Evolutionary conservation across 2,113 vertebrate species (phyloP).

Genomic region (Macquaria ambigua): DNA sequence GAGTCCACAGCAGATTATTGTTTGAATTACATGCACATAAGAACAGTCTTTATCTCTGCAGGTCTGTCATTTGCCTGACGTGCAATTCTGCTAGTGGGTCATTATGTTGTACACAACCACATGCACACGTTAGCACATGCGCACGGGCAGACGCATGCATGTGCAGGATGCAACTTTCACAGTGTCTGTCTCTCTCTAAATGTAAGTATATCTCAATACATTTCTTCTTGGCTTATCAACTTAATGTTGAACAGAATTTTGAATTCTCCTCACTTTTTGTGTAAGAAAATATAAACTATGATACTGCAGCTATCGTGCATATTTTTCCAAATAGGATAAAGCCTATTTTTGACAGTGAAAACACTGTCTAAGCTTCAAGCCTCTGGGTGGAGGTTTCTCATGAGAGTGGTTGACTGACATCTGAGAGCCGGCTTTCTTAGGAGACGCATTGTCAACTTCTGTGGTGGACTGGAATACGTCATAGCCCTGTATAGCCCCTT

Average conservation of each 20-base stretch:
- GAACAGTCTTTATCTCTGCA: conserved; percentile 72
- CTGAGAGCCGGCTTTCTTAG: background rate
- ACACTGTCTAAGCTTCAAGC: background rate
- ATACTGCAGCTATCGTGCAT: background rate
- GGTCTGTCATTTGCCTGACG: conserved; percentile 72
- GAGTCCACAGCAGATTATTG: conserved; percentile 69
- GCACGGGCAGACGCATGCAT: background rate
- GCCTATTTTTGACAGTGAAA: background rate
- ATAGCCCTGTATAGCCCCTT: background rate
- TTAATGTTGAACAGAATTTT: background rate
- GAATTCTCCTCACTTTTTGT: background rate
- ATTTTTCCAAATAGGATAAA: background rate
- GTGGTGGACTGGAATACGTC: background rate
- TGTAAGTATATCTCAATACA: background rate
- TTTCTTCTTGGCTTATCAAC: background rate
- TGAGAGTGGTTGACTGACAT: background rate
- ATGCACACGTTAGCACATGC: conserved; percentile 46
- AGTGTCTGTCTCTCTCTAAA: conserved; percentile 6
- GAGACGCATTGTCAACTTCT: background rate
- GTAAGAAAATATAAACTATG: background rate
- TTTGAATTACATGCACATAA: conserved; percentile 73
- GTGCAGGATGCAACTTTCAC: conserved; percentile 16
- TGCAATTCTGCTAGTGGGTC: conserved; percentile 54
- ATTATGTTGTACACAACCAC: conserved; percentile 67
- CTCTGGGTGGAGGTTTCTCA: background rate